Evolutionary conservation across 1,140 invertebrate species (phyloP), one percentile per base, ranked within the genome.

Genomic region (Leptinotarsa defecta): DNA sequence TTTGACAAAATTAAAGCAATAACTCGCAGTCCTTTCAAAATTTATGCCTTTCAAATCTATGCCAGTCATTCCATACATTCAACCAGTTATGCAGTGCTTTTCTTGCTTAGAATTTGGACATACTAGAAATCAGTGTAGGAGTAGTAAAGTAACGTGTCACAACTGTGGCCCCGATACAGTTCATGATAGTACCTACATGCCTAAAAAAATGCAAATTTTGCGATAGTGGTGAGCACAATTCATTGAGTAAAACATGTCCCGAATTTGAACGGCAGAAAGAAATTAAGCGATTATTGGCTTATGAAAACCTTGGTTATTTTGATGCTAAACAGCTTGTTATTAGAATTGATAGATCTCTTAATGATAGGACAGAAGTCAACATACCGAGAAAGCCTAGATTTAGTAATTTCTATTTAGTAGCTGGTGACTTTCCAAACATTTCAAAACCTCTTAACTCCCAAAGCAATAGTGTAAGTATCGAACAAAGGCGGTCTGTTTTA

Each of bases 231-330:
- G 49, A 70, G 13, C 68, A 70, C 27, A 70, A 70, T 48, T 48
- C 27, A 48, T 48, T 52, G 15, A 17, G 20, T 70, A 70, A 70
- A 52, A 27, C 2, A 68, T 68, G 67, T 24, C 67, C 67, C 1
- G 67, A 68, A 68, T 68, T 19, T 68, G 67, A 27, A 68, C 17
- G 68, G 11, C 27, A 70, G 34, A 48, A 70, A 70, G 49, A 49
- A 48, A 70, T 70, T 48, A 70, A 70, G 2, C 19, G 49, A 11
- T 17, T 70, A 72, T 72, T 76, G 69, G 74, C 74, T 4, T 71
- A 71, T 48, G 57, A 76, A 76, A 76, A 76, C 34, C 24, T 76
- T n/a, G 63, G n/a, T 24, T 76, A 65, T 48, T 57, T 34, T 76
- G 74, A 76, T 20, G 69, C 68, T 48, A 13, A 65, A 65, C 17